Conservation (phyloP, 2,797 vertebrate genomes). For the Hipposideros larvatus region DNA sequence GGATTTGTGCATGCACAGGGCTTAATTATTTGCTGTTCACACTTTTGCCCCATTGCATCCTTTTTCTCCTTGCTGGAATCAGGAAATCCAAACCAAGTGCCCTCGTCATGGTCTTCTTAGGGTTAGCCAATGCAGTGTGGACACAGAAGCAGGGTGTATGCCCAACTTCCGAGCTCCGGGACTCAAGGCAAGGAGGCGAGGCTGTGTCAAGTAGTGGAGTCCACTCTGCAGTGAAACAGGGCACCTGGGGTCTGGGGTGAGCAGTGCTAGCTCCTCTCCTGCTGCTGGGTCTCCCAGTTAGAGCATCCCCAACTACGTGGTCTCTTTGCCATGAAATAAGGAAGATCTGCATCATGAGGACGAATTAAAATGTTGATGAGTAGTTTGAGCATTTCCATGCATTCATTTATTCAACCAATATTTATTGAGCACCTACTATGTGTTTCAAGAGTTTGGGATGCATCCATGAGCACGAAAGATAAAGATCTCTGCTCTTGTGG, state of each 20-base stretch:
- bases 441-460: neutral
- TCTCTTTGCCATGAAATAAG: neutral
- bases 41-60: neutral
- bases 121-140: neutral
- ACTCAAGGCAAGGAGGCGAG: neutral
- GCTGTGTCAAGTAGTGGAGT: rapidly evolving
- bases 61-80: conserved; percentile 58
- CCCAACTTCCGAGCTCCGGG: neutral
- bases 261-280: neutral
- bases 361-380: neutral
- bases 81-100: conserved; percentile 61
- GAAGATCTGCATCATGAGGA: neutral
- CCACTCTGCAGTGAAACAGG: neutral
- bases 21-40: conserved; percentile 73
- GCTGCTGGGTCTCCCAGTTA: neutral
- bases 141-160: neutral
- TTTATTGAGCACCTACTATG: neutral
- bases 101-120: conserved; percentile 18
- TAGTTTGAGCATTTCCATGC: neutral
- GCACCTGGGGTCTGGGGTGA: neutral
- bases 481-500: neutral
- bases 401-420: neutral
- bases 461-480: neutral
- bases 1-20: neutral
- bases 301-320: neutral